Evolutionary conservation across 2,797 vertebrate genomes (phyloP).

Genomic region (Acrossocheilus wenchowensis): DNA sequence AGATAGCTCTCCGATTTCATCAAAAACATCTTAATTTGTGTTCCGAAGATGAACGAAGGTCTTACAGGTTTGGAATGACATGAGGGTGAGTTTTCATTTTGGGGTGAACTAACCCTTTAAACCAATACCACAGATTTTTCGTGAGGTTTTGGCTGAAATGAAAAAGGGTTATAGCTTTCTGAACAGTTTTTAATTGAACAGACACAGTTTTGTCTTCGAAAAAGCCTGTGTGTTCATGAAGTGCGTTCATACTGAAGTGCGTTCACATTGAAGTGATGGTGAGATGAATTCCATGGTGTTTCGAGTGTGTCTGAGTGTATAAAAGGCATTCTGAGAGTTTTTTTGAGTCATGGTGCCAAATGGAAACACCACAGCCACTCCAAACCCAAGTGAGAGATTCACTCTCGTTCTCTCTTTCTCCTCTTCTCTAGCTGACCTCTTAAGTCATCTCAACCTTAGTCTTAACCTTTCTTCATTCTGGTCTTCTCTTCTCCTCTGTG

Average conservation of each 20-base stretch:
- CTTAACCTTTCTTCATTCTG: conserved; percentile 14
- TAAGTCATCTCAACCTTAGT: conserved; percentile 23
- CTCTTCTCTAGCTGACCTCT: conserved; percentile 19
- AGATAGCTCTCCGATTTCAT: no score
- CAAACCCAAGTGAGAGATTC: conserved; percentile 12
- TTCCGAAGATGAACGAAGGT: no score
- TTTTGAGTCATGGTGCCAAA: conserved; percentile 5
- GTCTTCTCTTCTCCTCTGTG: conserved; percentile 25
- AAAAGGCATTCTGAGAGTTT: conserved; percentile 31
- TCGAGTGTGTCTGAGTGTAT: conserved; percentile 21
- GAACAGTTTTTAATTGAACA: not conserved
- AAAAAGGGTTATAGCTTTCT: not conserved
- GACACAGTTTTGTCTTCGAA: not conserved
- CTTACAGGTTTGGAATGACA: no score
- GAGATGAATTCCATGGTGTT: conserved; percentile 19
- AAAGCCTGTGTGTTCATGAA: not conserved
- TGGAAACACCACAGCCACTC: conserved; percentile 38
- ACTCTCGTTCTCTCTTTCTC: conserved; percentile 12
- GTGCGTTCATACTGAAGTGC: not conserved
- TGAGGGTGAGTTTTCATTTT: no score
- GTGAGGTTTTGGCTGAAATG: not conserved
- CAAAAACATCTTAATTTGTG: no score
- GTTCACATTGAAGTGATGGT: conserved; percentile 12
- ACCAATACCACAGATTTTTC: not conserved
- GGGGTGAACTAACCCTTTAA: not conserved